These are phyloP conservation scores for Brenthis hecate DNA, from an alignment of 2,888 invertebrate species.

Conservation along the genomic window DNA sequence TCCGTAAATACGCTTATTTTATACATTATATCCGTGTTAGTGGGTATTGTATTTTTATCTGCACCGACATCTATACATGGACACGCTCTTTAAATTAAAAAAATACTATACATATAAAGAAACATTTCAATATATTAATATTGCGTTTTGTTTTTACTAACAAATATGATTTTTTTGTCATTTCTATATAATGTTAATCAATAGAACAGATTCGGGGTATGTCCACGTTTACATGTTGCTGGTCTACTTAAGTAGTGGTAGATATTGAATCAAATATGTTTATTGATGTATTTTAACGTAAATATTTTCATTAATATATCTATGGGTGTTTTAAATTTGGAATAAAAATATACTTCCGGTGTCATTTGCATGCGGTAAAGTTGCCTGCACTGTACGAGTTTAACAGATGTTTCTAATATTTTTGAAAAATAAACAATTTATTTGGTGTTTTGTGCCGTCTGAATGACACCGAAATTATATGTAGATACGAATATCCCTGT, in stretches of 20 bases:
- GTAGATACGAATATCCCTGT: conserved; percentile 4
- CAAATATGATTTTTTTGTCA: neutral
- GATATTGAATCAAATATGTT: conserved; percentile 44
- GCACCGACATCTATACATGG: conserved; percentile 41
- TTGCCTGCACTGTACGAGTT: neutral
- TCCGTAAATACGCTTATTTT: conserved; percentile 82
- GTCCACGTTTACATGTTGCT: conserved; percentile 17
- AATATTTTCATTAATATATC: conserved; percentile 49
- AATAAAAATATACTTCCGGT: conserved; percentile 18
- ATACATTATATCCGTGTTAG: conserved; percentile 76
- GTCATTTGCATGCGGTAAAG: conserved; percentile 9
- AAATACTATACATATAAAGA: neutral
- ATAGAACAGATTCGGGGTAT: conserved; percentile 7
- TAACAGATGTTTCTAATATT: neutral
- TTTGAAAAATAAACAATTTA: neutral
- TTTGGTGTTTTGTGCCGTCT: neutral
- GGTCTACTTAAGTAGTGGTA: conserved; percentile 33
- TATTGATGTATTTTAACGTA: conserved; percentile 35
- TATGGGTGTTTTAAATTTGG: conserved; percentile 17
- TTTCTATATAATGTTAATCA: conserved; percentile 5
- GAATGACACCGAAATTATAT: conserved; percentile 19
- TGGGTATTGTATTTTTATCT: conserved; percentile 67
- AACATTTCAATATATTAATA: neutral
- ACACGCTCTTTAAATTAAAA: neutral
- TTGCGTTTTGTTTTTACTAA: conserved; percentile 5